Evolutionary conservation across 1,140 invertebrate species (phyloP), one percentile per base, ranked within the genome.

Genomic region (Zaprionus ornatus): DNA sequence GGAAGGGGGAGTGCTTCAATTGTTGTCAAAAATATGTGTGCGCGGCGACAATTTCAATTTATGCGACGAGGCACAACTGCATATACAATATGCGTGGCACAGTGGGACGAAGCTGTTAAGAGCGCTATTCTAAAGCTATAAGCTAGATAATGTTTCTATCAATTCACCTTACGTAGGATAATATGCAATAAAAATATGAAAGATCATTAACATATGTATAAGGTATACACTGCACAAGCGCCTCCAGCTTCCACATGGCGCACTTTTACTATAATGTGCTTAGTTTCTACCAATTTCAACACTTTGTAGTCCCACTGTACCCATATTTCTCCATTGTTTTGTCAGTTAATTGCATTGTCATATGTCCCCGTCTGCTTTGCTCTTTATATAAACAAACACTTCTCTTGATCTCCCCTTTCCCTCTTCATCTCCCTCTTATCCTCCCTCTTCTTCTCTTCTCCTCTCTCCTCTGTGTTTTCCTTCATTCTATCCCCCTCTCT

Each of bases 321-420:
- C 21, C 65, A 56, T 55, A 40, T 65, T 55, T 54, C 35, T 65
- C 5, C 17, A 55, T 55, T 65, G 63, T 66, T 66, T 23, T 27
- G 37, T 60, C 45, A 52, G 29, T 68, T 65, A 65, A 65, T 65
- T 27, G 75, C 60, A 76, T 68, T 60, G 73, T 76, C 75, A 62
- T 76, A 21, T 40, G 40, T 4, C 45, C 42, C 62, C 59, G 23
- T 74, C 32, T 35, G 57, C 35, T 37, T 37, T 37, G 35, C 7
- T 45, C n/a, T 45, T 7, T 17, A 45, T 17, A 4, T 45, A 45
- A 45, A 45, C 40, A 45, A 50, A 23, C 52, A 25, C 57, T 65
- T 17, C 40, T 2, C 32, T 21, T n/a, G 17, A 17, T 37, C 56
- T 17, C 1, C 7, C 40, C 7, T 13, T 27, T 1, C 40, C n/a